These are phyloP conservation scores for Peromyscus polionotus DNA, from an alignment of 2,113 vertebrate genomes.

Conservation along the genomic window DNA sequence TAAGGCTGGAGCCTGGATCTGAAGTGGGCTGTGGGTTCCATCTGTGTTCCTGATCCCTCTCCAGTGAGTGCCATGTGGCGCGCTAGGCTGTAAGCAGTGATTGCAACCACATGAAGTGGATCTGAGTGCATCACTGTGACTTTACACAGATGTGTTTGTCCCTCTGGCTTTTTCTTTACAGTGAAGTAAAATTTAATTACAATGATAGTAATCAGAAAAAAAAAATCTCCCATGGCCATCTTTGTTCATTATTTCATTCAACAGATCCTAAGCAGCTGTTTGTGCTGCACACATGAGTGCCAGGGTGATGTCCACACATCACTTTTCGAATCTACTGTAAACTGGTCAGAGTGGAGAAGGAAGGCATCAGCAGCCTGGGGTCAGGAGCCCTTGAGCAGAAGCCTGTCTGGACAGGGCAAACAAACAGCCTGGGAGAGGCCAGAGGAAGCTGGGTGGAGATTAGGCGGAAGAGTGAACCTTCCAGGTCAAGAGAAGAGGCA, in stretches of 20 bases:
- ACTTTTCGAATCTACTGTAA: not conserved
- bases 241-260: not conserved
- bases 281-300: not conserved
- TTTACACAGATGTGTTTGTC: not conserved
- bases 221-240: not conserved
- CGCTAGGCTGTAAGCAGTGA: not conserved
- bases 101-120: not conserved
- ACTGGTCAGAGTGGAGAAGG: not conserved
- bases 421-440: no score
- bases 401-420: not conserved
- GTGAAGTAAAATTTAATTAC: not conserved
- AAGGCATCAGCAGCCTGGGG: rapidly evolving
- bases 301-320: rapidly evolving
- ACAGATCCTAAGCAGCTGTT: no score
- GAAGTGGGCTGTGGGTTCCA: no score
- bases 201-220: not conserved
- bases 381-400: no score
- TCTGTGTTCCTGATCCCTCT: not conserved
- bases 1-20: not conserved
- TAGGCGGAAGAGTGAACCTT: not conserved
- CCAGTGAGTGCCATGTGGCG: rapidly evolving
- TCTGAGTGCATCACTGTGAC: not conserved
- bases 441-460: not conserved
- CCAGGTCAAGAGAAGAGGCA: no score
- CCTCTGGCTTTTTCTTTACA: not conserved